These are phyloP conservation scores for Ia io DNA, from an alignment of 2,113 vertebrate genomes.

Conservation along the genomic window DNA sequence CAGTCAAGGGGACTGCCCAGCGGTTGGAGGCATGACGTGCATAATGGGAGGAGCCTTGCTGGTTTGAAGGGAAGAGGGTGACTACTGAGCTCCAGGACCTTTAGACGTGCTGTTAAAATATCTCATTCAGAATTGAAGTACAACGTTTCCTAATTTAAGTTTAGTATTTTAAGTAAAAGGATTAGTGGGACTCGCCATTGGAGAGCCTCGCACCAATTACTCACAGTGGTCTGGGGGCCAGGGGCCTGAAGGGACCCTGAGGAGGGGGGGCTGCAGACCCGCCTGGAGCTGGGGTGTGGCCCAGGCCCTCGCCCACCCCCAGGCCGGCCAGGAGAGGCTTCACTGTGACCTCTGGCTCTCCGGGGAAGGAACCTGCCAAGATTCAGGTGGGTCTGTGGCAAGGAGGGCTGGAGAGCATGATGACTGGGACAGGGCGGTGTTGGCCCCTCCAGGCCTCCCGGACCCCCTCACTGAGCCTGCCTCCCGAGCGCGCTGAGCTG, in stretches of 20 bases:
- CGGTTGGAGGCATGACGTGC: rapidly evolving
- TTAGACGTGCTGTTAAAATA: not conserved
- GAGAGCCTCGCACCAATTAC: no score
- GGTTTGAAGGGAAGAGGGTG: no score
- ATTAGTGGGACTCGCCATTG: not conserved
- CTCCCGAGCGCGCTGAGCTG: not conserved
- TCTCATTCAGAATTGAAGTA: not conserved
- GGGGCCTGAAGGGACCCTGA: rapidly evolving
- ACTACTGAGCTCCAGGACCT: not conserved
- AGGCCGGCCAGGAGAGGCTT: not conserved
- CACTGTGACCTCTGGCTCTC: not conserved
- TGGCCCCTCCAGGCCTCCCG: rapidly evolving
- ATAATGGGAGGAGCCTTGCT: rapidly evolving
- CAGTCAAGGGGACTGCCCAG: not conserved
- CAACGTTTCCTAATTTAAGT: not conserved
- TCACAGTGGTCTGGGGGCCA: rapidly evolving
- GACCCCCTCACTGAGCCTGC: rapidly evolving
- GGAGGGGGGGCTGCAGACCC: rapidly evolving
- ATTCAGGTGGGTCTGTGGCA: not conserved
- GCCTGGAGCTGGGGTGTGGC: no score
- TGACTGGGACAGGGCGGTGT: rapidly evolving
- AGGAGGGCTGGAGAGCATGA: rapidly evolving
- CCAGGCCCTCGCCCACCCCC: not conserved
- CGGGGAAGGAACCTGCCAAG: not conserved
- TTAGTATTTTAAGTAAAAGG: not conserved